phyloP scores from a whole-genome alignment of 2,888 invertebrate genomes.

The Lasioglossum lativentre region DNA sequence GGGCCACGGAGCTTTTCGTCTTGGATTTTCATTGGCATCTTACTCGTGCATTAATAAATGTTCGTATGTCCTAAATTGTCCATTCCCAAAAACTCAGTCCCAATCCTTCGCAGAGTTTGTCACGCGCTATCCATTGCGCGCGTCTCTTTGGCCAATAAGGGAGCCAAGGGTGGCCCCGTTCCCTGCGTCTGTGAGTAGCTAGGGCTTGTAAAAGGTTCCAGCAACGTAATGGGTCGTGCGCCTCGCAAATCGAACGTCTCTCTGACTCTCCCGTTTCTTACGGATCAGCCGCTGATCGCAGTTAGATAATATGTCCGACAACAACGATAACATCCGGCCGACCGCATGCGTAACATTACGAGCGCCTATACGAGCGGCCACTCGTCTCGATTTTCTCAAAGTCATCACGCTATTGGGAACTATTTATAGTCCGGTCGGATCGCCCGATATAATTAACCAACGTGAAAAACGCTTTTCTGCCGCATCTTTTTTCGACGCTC shows the following conservation, averaged over 20 bases:
- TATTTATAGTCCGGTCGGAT: not conserved
- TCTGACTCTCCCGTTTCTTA: slow-evolving; percentile 58
- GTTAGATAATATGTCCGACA: slow-evolving; percentile 29
- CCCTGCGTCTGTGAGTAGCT: no score
- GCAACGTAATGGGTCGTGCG: not conserved
- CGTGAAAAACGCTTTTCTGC: not conserved
- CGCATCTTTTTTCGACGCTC: not conserved
- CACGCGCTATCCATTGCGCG: no score
- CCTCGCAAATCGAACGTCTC: not conserved
- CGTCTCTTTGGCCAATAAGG: not conserved
- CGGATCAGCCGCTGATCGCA: slow-evolving; percentile 35
- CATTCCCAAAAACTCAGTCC: no score
- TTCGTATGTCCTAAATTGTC: no score
- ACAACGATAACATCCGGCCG: slow-evolving; percentile 22
- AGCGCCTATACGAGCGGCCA: not conserved
- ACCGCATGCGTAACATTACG: not conserved
- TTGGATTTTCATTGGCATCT: not conserved
- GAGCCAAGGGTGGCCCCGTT: no score
- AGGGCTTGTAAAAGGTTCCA: not conserved
- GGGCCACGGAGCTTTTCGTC: not conserved
- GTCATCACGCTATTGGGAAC: not conserved
- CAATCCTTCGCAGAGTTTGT: no score
- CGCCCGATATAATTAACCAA: not conserved
- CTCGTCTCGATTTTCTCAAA: slow-evolving; percentile 26
- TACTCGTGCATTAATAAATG: not conserved